Conservation (phyloP, 1,140 invertebrate species). For the Mizuhopecten yessoensis region DNA sequence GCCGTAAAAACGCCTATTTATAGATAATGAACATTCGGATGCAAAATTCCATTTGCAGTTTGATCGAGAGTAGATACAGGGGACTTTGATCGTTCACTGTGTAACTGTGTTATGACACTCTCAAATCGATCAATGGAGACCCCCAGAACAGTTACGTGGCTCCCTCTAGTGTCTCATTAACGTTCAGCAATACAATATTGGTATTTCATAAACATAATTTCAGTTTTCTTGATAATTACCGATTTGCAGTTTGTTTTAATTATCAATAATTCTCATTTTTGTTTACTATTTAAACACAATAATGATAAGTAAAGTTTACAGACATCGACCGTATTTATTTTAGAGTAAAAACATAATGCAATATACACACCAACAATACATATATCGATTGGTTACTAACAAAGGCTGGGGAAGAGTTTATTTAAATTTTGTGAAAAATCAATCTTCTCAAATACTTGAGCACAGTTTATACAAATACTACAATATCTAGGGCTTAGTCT, state of each 20-base stretch:
- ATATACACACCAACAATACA: neutral
- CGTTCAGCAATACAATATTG: neutral
- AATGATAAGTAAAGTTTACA: neutral
- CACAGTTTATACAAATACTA: neutral
- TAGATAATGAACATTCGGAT: slow-evolving; percentile 12
- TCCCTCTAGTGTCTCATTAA: neutral
- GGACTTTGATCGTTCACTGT: neutral
- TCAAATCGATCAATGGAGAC: neutral
- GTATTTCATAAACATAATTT: neutral
- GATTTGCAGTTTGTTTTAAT: neutral
- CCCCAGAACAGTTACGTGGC: neutral
- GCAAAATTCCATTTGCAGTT: slow-evolving; percentile 33
- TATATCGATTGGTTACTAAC: neutral
- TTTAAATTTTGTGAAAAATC: neutral
- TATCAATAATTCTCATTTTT: neutral
- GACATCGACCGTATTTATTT: neutral
- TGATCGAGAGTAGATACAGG: neutral
- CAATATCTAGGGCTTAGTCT: neutral
- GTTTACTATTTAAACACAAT: neutral
- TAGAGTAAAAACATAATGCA: neutral
- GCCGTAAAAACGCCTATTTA: neutral
- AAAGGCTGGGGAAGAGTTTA: neutral
- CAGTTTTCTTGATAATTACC: slow-evolving; percentile 20
- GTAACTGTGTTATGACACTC: neutral
- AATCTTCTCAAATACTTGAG: neutral